phyloP scores from a whole-genome alignment of 1,140 invertebrate species.

The Eupristina koningsbergeri region DNA sequence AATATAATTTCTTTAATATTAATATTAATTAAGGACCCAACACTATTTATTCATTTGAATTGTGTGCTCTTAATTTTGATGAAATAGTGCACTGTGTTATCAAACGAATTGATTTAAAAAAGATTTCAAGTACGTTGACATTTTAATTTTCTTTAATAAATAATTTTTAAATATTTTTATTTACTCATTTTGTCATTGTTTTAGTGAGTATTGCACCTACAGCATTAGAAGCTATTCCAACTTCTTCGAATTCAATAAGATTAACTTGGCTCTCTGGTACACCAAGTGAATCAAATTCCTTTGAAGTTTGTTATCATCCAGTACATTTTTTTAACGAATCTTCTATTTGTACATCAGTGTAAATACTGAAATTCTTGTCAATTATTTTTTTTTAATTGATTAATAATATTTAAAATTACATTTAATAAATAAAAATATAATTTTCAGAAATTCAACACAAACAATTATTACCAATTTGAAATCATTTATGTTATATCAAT shows the following conservation, averaged over 20 bases:
- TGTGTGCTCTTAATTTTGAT: constrained; percentile 59
- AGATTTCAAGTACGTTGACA: constrained; percentile 47
- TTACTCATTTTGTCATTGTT: neutral
- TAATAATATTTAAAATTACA: constrained; percentile 15
- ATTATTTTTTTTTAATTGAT: neutral
- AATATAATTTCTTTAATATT: neutral
- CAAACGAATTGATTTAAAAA: constrained; percentile 38
- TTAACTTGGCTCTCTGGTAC: constrained; percentile 70
- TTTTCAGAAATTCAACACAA: constrained; percentile 69
- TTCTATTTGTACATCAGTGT: constrained; percentile 61
- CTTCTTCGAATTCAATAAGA: constrained; percentile 71
- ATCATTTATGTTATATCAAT: constrained; percentile 77
- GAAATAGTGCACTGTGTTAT: constrained; percentile 36
- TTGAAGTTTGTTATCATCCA: constrained; percentile 72
- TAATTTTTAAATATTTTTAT: neutral
- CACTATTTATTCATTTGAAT: constrained; percentile 70
- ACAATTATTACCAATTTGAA: constrained; percentile 73
- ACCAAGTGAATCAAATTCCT: constrained; percentile 63
- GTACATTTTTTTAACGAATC: constrained; percentile 62
- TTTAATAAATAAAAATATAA: constrained; percentile 17
- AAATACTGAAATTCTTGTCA: constrained; percentile 42
- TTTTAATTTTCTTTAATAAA: neutral
- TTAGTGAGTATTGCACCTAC: constrained; percentile 64
- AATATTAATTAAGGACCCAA: constrained; percentile 60
- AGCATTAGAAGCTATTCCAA: constrained; percentile 71